Evolutionary conservation across 2,113 vertebrate genomes (phyloP), one percentile per base, ranked within the genome.

Genomic region (Meleagris gallopavo): DNA sequence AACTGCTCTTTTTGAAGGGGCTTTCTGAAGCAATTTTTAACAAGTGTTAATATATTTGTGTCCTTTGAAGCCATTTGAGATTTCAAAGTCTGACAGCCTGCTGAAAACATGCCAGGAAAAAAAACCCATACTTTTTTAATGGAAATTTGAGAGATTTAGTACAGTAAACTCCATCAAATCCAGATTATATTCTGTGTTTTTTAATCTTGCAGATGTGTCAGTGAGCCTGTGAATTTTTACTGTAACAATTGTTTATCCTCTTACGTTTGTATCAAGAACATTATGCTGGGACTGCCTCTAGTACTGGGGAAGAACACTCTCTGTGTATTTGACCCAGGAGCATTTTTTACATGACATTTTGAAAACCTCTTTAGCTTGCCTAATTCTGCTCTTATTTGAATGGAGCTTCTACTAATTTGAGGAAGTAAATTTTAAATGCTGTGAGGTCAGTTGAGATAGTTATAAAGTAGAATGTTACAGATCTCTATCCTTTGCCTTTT

Each of bases 1-100:
- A 86, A 57, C 86, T 75, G 32, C 60, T 85, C 34, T 57, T 88
- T 74, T 86, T 81, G 48, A 72, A 67, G 10, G 12, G 32, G 1
- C 30, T 93, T 92, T 88, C 64, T 92, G 57, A 90, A 92, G 20
- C 30, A 75, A 20, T 86, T 62, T 79, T 75, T 86, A 86, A 74
- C 45, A 82, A 82, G 52, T 41, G 18, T 90, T 93, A 82, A 83
- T 83, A 27, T 69, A 57, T 83, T 91, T 15, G 22, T 69, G 27
- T 65, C 41, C 46, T 93, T 82, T 92, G 61, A 93, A 83, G 48
- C 43, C 29, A 22, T 60, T 82, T 86, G 80, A 81, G 57, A 88
- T 81, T 25, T 32, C n/a, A 5, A 30, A 76, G 45, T 93, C 48
- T 92, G 90, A 57, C 76, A 88, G 83, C 30, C 58, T 75, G 43